phyloP scores from a whole-genome alignment of 2,113 vertebrate species.

The Nothocercus nigrocapillus region DNA sequence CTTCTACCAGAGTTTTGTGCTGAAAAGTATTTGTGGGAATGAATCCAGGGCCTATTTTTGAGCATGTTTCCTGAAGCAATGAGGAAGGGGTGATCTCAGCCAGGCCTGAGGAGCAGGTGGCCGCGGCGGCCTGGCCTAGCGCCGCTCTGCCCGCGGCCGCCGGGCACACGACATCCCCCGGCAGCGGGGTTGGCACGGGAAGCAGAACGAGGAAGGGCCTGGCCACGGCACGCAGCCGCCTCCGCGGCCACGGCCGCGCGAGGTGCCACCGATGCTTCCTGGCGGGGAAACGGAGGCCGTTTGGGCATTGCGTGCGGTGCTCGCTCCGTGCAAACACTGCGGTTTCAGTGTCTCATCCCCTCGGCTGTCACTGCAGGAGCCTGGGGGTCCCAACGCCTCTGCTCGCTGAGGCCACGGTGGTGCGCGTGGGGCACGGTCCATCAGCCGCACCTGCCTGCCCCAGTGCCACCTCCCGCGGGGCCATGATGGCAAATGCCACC shows the following conservation, averaged over 20 bases:
- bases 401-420: background rate
- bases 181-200: background rate
- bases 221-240: background rate
- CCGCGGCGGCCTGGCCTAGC: background rate
- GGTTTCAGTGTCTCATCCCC: background rate
- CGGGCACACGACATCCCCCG: background rate
- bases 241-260: background rate
- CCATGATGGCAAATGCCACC: background rate
- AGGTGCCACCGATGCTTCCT: background rate
- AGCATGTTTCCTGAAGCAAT: background rate
- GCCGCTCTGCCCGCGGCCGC: background rate
- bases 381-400: background rate
- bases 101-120: background rate
- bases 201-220: conserved; percentile 16
- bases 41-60: background rate
- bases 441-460: background rate
- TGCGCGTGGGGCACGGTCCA: background rate
- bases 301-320: accelerated
- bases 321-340: background rate
- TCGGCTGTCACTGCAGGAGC: no score
- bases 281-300: accelerated
- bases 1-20: background rate
- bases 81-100: background rate
- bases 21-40: background rate
- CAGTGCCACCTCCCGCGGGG: background rate